Evolutionary conservation across 1,140 invertebrate genomes (phyloP), one percentile per base, ranked within the genome.

Genomic region (Papilio xuthus): DNA sequence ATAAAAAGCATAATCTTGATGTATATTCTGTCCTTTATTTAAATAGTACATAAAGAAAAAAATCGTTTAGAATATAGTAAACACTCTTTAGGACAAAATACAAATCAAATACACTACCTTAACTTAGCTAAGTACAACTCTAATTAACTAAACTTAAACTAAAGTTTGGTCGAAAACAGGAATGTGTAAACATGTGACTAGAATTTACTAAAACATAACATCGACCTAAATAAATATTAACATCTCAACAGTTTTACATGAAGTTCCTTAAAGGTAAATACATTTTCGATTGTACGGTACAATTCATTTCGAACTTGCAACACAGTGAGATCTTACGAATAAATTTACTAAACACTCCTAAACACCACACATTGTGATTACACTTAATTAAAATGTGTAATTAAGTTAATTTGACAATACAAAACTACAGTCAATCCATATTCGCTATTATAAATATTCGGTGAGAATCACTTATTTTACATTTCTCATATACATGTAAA

Each of bases 161-260:
- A 85, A 90, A 88, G 89, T 92, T 92, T 92, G 92, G 91, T 93
- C 92, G 90, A 91, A 91, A 92, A 93, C 90, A 92, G 91, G 92
- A 92, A 93, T 92, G 91, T 92, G 84, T 90, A 89, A 92, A 93
- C 90, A 90, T 90, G 82, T 93, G 92, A 92, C 92, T 93, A 93
- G 92, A 93, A 92, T 93, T 93, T 93, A 88, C 86, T 92, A 92
- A 90, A 93, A 93, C 92, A 90, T 93, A 93, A 93, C 92, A 88
- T 91, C 87, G 86, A 90, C 88, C 87, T 92, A 90, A 89, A 91
- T 90, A 93, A 90, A 90, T 89, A 92, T 89, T 88, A 91, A 60
- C 87, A 88, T 83, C 87, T 89, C 84, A 91, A 91, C 87, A 92
- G 89, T 85, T 90, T 86, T 82, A 86, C 82, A 88, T 80, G 78